phyloP scores from a whole-genome alignment of 2,113 vertebrate genomes.

The Phycodurus eques region DNA sequence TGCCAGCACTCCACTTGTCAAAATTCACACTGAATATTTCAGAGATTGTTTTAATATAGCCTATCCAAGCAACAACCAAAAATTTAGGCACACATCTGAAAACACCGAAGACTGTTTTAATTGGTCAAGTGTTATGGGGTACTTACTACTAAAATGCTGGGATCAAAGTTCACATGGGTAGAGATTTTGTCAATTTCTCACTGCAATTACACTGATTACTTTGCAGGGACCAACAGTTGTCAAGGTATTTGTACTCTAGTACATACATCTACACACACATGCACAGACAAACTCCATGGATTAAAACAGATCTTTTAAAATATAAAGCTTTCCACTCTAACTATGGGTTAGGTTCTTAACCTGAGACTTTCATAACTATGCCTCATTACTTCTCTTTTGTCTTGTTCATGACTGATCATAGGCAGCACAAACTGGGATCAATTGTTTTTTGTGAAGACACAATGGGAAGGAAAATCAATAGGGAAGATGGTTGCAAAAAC shows the following conservation, averaged over 20 bases:
- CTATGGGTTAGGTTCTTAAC: slow-evolving; percentile 24
- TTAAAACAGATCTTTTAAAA: slow-evolving; percentile 8
- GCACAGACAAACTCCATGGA: background rate
- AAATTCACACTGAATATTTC: no score
- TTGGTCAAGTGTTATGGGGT: no score
- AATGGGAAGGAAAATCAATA: slow-evolving; percentile 29
- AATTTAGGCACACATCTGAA: no score
- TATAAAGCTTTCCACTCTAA: slow-evolving; percentile 21
- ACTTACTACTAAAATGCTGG: no score
- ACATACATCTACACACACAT: background rate
- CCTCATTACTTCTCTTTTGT: slow-evolving; percentile 30
- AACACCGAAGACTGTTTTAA: no score
- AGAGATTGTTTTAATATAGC: no score
- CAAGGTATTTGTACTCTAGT: background rate
- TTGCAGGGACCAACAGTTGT: no score
- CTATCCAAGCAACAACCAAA: no score
- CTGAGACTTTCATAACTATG: slow-evolving; percentile 12
- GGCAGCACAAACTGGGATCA: slow-evolving; percentile 33
- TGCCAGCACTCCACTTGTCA: background rate
- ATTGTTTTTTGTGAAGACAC: slow-evolving; percentile 23
- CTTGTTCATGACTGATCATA: slow-evolving; percentile 34
- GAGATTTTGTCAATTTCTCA: no score
- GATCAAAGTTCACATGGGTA: no score
- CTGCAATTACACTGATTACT: no score
- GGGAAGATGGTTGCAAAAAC: slow-evolving; percentile 7